Evolutionary conservation across 2,888 invertebrate genomes (phyloP).

Genomic region (Muschampia staudingeri): DNA sequence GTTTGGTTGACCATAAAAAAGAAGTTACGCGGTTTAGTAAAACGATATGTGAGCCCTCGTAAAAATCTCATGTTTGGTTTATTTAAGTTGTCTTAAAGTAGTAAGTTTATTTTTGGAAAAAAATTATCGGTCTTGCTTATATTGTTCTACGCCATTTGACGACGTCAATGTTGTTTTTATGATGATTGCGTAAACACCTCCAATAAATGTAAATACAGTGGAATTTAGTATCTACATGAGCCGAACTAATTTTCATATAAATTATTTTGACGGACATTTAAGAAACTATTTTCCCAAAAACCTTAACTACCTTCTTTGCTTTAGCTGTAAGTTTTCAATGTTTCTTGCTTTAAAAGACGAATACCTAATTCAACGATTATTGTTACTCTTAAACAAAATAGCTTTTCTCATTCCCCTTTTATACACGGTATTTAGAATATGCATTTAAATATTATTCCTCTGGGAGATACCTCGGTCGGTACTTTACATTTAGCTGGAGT

Average conservation of each 20-base stretch:
- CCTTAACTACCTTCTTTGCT: too few relatives aligned
- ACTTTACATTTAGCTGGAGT: constrained; percentile 35
- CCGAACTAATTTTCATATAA: too few relatives aligned
- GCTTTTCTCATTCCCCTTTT: background rate
- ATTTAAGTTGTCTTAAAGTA: constrained; percentile 27
- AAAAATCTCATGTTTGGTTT: constrained; percentile 37
- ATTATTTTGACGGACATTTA: too few relatives aligned
- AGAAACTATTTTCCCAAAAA: too few relatives aligned
- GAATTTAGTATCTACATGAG: too few relatives aligned
- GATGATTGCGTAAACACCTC: too few relatives aligned
- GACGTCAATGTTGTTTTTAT: background rate
- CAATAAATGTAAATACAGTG: too few relatives aligned
- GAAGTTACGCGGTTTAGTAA: constrained; percentile 41
- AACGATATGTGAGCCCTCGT: constrained; percentile 35
- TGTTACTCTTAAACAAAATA: background rate
- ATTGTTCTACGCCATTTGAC: background rate
- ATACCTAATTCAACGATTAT: background rate
- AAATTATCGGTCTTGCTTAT: constrained; percentile 8
- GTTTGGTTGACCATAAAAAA: constrained; percentile 43
- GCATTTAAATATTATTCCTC: constrained; percentile 25
- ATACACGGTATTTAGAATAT: background rate
- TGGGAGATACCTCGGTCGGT: constrained; percentile 11
- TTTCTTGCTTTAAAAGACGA: too few relatives aligned
- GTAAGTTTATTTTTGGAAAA: constrained; percentile 35
- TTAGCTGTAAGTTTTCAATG: too few relatives aligned